Percentiles rank a stretch among this genome's conserved stretches.
Evolutionary conservation across 2,888 invertebrate genomes (phyloP).

Genomic region (Fragum fragum): DNA sequence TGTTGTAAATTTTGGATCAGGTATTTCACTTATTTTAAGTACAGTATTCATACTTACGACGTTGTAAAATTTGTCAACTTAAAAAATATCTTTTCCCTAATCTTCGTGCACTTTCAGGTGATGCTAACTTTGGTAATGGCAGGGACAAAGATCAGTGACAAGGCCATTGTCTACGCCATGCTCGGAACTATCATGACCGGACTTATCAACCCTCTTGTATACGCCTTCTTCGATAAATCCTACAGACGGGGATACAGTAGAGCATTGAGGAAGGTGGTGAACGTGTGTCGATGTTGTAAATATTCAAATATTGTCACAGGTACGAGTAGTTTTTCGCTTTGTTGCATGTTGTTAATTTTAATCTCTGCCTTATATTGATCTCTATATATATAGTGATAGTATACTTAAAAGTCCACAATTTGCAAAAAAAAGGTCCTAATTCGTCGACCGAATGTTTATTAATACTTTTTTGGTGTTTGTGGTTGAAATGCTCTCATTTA

Average conservation of each 20-base stretch:
- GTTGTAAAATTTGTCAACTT: not conserved
- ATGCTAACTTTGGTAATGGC: slow-evolving; percentile 74
- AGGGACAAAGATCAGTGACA: slow-evolving; percentile 71
- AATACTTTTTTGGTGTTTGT: too few species aligned
- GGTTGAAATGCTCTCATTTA: too few species aligned
- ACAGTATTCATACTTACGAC: too few species aligned
- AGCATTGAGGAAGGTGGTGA: not conserved
- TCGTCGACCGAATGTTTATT: too few species aligned
- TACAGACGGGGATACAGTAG: slow-evolving; percentile 80
- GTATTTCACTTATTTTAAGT: too few species aligned
- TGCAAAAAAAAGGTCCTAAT: too few species aligned
- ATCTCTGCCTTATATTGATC: too few species aligned
- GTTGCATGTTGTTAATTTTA: too few species aligned
- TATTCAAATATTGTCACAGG: slow-evolving; percentile 1
- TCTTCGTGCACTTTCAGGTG: slow-evolving; percentile 61
- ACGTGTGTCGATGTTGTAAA: slow-evolving; percentile 25
- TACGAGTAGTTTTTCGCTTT: too few species aligned
- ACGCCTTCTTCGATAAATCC: slow-evolving; percentile 75
- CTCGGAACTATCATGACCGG: slow-evolving; percentile 81
- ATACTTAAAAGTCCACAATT: too few species aligned
- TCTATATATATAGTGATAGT: too few species aligned
- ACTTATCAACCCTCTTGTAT: slow-evolving; percentile 81
- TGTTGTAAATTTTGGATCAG: too few species aligned
- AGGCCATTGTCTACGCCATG: slow-evolving; percentile 79
- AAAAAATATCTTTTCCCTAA: not conserved